Base-by-base conservation (phyloP, 1,140 invertebrate species). In the Drosophila ambigua region DNA sequence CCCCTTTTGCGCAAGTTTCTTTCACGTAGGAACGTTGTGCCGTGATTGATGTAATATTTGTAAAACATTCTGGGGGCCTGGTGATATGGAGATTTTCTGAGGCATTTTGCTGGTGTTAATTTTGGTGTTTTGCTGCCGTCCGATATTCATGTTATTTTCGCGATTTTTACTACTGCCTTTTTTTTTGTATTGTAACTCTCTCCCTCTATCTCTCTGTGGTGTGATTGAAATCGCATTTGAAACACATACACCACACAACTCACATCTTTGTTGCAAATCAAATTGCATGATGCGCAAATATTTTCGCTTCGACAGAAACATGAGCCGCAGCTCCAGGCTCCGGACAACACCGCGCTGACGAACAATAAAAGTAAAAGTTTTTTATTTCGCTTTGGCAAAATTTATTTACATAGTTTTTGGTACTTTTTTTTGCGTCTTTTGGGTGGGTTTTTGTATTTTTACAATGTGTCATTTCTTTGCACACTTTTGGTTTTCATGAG, bases 221-320 rank as follows among this genome's bases (percentile, higher is more conserved):
- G 69, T 66, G 66, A 72, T 67, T 57, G 79, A 77, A 60, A 73
- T 69, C 74, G 59, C 68, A 73, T 52, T 82, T 24, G 52, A 83
- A 87, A 71, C 35, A 39, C 11, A 13, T 11, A 39, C 35, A 28
- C 2, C 13, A 63, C 35, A 67, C 59, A 87, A 50, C 48, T 66
- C 58, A 51, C n/a, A 72, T 43, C 66, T 64, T 43, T 52, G 41
- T 84, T 74, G 65, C 82, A 87, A 85, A 85, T 85, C 81, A 85
- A 85, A 72, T 82, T 81, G 82, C 82, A 87, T 85, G 81, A 85
- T 85, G 78, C 62, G 81, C 82, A 82, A 82, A 83, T 85, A 77
- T 87, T 73, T 73, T 68, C 23, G 51, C 63, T 69, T 58, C 39
- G 52, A 75, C 68, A 54, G 67, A 44, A 39, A 51, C 58, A 49